A percentile compares a stretch with the other conserved stretches of the same genome.
Conservation (phyloP, 1,140 invertebrate genomes). For the Drosophila tristis region DNA sequence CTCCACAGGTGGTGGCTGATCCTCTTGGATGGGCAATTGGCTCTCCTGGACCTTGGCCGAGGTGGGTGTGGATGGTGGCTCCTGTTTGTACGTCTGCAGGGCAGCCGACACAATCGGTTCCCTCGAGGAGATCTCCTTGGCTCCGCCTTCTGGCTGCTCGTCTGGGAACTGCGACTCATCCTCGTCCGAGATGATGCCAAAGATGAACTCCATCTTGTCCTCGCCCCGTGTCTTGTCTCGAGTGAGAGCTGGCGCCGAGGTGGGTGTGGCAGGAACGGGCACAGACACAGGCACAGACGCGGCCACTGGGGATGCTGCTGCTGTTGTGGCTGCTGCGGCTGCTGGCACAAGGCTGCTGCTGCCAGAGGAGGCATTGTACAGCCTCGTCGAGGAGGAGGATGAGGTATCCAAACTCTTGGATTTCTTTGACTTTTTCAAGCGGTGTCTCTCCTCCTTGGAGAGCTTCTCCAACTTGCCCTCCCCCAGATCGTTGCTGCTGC, state of each 20-base stretch:
- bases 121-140: slow-evolving; percentile 53
- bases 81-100: slow-evolving; percentile 78
- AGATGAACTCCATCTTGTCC: slow-evolving; percentile 94
- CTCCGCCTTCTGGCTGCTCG: slow-evolving; percentile 31
- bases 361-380: slow-evolving; percentile 31
- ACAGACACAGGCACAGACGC: too few species aligned
- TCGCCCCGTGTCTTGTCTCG: slow-evolving; percentile 84
- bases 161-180: slow-evolving; percentile 79
- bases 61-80: slow-evolving; percentile 49
- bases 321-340: too few species aligned
- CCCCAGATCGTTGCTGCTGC: background rate
- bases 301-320: too few species aligned
- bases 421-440: slow-evolving; percentile 86
- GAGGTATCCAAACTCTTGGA: slow-evolving; percentile 74
- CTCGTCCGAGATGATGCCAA: slow-evolving; percentile 93
- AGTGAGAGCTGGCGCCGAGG: slow-evolving; percentile 15
- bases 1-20: slow-evolving; percentile 40
- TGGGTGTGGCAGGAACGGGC: slow-evolving; percentile 41
- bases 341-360: too few species aligned
- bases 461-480: slow-evolving; percentile 82
- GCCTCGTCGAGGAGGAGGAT: slow-evolving; percentile 19
- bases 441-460: slow-evolving; percentile 79
- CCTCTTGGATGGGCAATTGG: slow-evolving; percentile 31
- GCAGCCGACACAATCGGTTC: slow-evolving; percentile 80
- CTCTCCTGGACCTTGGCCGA: slow-evolving; percentile 45